Conservation (phyloP, 2,888 invertebrate species). For the Ophion ellenae region DNA sequence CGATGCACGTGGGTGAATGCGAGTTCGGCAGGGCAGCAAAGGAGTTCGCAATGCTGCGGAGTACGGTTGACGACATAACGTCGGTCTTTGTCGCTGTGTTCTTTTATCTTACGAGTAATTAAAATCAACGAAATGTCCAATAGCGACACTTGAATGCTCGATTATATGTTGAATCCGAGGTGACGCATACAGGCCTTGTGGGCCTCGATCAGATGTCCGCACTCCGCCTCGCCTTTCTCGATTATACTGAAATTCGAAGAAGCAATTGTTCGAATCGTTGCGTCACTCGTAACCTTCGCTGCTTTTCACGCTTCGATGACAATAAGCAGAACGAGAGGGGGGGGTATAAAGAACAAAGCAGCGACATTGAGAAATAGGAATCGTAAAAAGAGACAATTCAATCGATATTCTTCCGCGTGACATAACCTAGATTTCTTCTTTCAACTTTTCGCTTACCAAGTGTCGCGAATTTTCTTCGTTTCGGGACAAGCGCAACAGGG, state of each 20-base stretch:
- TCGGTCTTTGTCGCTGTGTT: background rate
- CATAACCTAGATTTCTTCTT: slow-evolving; percentile 51
- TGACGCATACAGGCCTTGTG: slow-evolving; percentile 98
- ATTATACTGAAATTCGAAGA: slow-evolving; percentile 90
- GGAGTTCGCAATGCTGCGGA: background rate
- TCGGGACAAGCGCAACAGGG: slow-evolving; percentile 99
- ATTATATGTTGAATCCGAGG: slow-evolving; percentile 97
- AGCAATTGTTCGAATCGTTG: slow-evolving; percentile 16
- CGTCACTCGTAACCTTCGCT: background rate
- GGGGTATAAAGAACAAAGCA: background rate
- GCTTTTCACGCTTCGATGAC: background rate
- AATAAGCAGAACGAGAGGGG: background rate
- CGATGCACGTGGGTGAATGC: slow-evolving; percentile 27
- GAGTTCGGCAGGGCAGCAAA: slow-evolving; percentile 14
- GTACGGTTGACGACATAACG: background rate
- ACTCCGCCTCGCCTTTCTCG: slow-evolving; percentile 96
- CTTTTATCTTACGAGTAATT: slow-evolving; percentile 20
- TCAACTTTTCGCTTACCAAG: slow-evolving; percentile 88
- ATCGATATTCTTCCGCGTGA: slow-evolving; percentile 18
- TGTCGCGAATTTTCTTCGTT: slow-evolving; percentile 95
- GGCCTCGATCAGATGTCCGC: slow-evolving; percentile 95
- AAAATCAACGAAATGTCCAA: slow-evolving; percentile 43
- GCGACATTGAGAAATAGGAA: background rate
- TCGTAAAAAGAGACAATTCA: background rate
- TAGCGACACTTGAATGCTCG: slow-evolving; percentile 14